phyloP scores from a whole-genome alignment of 2,113 vertebrate species.

The Typhlomys cinereus region DNA sequence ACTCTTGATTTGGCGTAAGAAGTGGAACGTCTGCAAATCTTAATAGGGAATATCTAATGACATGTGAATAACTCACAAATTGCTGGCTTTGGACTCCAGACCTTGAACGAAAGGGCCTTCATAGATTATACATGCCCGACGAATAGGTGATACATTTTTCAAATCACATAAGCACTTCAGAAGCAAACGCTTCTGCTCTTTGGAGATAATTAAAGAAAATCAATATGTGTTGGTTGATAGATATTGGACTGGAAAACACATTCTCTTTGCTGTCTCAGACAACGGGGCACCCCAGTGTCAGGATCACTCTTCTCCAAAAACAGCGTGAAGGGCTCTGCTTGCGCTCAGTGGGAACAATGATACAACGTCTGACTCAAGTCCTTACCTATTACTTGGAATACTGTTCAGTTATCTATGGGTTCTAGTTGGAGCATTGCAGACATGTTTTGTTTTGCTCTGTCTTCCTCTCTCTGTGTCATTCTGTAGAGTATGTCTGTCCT shows the following conservation, averaged over 20 bases:
- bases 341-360: no score
- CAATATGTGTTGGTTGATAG: slow-evolving; percentile 60
- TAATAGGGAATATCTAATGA: slow-evolving; percentile 56
- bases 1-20: slow-evolving; percentile 10
- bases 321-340: background rate
- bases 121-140: slow-evolving; percentile 52
- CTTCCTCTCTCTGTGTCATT: no score
- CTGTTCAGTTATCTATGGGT: no score
- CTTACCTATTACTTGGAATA: no score
- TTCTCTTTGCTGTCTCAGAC: background rate
- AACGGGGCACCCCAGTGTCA: background rate
- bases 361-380: background rate
- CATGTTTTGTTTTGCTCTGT: no score
- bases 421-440: no score
- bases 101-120: slow-evolving; percentile 47
- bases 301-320: background rate
- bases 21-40: slow-evolving; percentile 33
- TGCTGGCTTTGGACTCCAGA: slow-evolving; percentile 13
- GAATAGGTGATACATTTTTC: slow-evolving; percentile 68
- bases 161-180: slow-evolving; percentile 51
- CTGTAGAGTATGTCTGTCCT: no score
- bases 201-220: slow-evolving; percentile 71
- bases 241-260: slow-evolving; percentile 45
- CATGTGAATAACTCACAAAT: slow-evolving; percentile 50
- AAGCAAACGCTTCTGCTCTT: slow-evolving; percentile 46